Evolutionary conservation across 1,140 invertebrate genomes (phyloP), one percentile per base, ranked within the genome.

Genomic region (Anastrepha ludens): DNA sequence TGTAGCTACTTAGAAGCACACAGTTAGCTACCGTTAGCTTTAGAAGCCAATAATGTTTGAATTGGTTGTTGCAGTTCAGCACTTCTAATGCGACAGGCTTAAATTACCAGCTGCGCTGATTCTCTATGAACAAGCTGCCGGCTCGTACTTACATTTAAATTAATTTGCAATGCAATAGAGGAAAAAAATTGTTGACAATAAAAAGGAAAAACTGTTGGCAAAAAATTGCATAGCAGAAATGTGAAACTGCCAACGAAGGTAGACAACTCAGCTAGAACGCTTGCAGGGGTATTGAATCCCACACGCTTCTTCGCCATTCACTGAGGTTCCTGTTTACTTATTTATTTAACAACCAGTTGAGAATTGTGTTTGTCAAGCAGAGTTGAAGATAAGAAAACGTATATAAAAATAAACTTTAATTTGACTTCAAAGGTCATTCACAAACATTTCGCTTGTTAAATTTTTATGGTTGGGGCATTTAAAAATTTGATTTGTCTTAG

Each of bases 51-150:
- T 58, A 58, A 81, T 55, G 55, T 55, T 17, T 20, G 47, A 81
- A 81, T 81, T 55, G 29, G 29, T 55, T 50, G 74, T 29, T 50
- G 17, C 74, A 55, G 47, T 13, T 50, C 74, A 55, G 47, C 74
- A 20, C 74, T 81, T 29, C 29, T 47, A 20, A 55, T 81, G 74
- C 13, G 47, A 55, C 47, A 15, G n/a, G 15, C 47, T 81, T 55
- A 41, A 50, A 81, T 81, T 55, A 81, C 74, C 74, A 81, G 74
- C 74, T 81, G 74, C n/a, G 74, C 47, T 81, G 74, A 81, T 74
- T 74, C n/a, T 15, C 39, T 8, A 15, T 41, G 44, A 74, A 74
- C 70, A 47, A 55, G 15, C 74, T 39, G n/a, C 47, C 74, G 7
- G 17, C 9, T n/a, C 13, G 74, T 15, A 50, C 13, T 17, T 62